These are phyloP conservation scores for Tursiops truncatus DNA, from an alignment of 2,113 vertebrate genomes.

Conservation along the genomic window DNA sequence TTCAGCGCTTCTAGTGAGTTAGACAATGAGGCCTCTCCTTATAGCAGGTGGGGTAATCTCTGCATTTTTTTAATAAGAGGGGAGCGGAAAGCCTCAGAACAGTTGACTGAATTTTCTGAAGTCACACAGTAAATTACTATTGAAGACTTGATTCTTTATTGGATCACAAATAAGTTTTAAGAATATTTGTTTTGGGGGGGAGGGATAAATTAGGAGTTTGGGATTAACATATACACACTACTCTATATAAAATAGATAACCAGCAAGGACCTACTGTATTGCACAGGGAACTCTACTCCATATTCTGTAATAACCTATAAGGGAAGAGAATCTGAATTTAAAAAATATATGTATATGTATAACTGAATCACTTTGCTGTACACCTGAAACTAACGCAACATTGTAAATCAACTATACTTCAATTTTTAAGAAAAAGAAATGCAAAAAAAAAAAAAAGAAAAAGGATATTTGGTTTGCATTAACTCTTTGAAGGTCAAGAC, in stretches of 20 bases:
- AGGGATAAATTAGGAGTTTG: background rate
- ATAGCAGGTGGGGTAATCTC: background rate
- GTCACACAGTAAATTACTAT: constrained; percentile 6
- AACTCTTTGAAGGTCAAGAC: background rate
- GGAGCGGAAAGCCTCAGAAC: background rate
- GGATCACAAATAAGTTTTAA: background rate
- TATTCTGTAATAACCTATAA: background rate
- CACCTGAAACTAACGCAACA: background rate
- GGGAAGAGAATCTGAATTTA: background rate
- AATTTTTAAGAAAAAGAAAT: background rate
- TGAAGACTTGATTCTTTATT: background rate
- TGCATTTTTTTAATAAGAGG: background rate
- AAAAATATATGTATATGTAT: background rate
- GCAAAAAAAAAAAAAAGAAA: background rate
- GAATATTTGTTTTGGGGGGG: background rate
- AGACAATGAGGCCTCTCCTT: constrained; percentile 47
- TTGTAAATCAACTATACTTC: background rate
- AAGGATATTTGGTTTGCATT: background rate
- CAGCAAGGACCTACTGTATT: background rate
- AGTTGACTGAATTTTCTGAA: constrained; percentile 24
- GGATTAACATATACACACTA: background rate
- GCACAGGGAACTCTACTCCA: background rate
- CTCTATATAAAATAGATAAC: background rate
- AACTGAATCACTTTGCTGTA: background rate
- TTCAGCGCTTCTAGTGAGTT: constrained; percentile 70